Base-by-base conservation (phyloP, 2,888 invertebrate species). In the Pseudoips prasinana region DNA sequence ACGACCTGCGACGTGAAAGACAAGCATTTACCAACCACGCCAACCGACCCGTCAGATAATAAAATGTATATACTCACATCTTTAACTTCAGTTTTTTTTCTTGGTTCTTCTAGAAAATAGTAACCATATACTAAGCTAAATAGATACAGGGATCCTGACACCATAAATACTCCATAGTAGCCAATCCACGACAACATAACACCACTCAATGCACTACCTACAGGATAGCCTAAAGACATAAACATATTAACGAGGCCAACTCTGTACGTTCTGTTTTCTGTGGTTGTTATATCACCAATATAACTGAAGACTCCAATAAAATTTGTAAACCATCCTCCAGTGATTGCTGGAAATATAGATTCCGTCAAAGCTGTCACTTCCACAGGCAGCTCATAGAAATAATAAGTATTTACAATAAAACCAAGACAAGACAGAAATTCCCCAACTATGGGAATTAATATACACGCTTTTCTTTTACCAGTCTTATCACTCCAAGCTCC, bases 231-330 rank as follows among this genome's bases (percentile, higher is more conserved):
- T 9, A 97, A 82, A 0, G 96, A 95, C 66, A 95, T 93, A 74
- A 95, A 96, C 9, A 96, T 92, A 73, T 97, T 97, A 29, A 96
- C 93, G 32, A 97, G 92, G 3, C 96, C 96, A 22, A 97, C 94
- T 53, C 97, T 88, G 9, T 95, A 87, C 0, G 97, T 97, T 51
- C 96, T 90, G 29, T 93, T 93, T 66, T 96, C 94, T 30, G 92
- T 90, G 0, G 94, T 92, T 1, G 96, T 96, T 7, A 96, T 93
- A 64, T 97, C 96, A 22, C 94, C 94, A 29, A 97, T 93, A 70
- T 96, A 97, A 75, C 95, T 95, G 78, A 96, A 95, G 30, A 96
- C 92, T 7, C 95, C 95, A 90, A 96, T 94, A 58, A 95, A 92
- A 91, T 95, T 95, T 8, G 95, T 95, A 69, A 94, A 95, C 95